Evolutionary conservation across 2,888 invertebrate genomes (phyloP).

Genomic region (Tiphia femorata): DNA sequence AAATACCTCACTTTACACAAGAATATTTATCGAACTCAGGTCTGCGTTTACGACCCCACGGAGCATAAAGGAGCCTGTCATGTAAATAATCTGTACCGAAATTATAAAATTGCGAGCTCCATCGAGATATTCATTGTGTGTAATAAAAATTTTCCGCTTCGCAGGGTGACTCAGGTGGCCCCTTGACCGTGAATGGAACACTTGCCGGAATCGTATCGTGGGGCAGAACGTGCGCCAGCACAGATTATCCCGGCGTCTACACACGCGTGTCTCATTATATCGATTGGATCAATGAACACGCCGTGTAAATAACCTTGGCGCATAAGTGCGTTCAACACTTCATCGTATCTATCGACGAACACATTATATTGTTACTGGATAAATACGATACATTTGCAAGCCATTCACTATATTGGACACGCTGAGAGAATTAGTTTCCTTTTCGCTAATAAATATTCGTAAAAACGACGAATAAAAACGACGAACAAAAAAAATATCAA

Average conservation of each 20-base stretch:
- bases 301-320: slow-evolving; percentile 27
- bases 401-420: too few species aligned
- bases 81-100: too few species aligned
- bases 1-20: slow-evolving; percentile 19
- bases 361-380: too few species aligned
- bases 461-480: too few species aligned
- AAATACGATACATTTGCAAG: too few species aligned
- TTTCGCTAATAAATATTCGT: too few species aligned
- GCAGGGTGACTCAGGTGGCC: slow-evolving; percentile 62
- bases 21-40: slow-evolving; percentile 31
- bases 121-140: neutral
- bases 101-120: too few species aligned
- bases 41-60: slow-evolving; percentile 44
- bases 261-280: slow-evolving; percentile 49
- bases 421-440: too few species aligned
- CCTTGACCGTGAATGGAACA: slow-evolving; percentile 52
- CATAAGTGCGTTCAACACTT: too few species aligned
- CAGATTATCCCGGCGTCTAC: slow-evolving; percentile 53
- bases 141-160: neutral
- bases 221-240: slow-evolving; percentile 50
- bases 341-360: too few species aligned
- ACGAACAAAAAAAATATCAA: too few species aligned
- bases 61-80: slow-evolving; percentile 43
- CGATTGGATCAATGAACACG: slow-evolving; percentile 41
- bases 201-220: slow-evolving; percentile 58